phyloP scores from a whole-genome alignment of 2,113 vertebrate genomes.

The Planiliza haematocheilus region DNA sequence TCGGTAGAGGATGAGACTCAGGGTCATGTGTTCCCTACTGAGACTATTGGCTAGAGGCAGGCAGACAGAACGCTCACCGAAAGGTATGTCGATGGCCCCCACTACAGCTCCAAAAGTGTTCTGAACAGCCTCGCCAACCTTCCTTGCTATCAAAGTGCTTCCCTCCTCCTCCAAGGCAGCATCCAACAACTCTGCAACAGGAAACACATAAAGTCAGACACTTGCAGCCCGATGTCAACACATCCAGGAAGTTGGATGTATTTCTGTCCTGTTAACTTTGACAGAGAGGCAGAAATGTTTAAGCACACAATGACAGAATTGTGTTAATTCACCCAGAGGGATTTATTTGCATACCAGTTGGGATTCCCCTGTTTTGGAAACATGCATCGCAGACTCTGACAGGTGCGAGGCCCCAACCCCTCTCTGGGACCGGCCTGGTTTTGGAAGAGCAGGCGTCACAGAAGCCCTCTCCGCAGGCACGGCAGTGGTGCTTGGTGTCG shows the following conservation, averaged over 20 bases:
- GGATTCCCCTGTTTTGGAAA: conserved; percentile 88
- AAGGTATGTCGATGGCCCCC: conserved; percentile 97
- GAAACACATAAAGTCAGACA: conserved; percentile 6
- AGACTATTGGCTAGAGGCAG: neutral
- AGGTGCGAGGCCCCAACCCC: conserved; percentile 94
- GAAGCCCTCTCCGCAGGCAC: conserved; percentile 97
- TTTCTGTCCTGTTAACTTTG: no score
- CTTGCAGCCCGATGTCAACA: no score
- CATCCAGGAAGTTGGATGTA: no score
- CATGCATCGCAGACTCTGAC: conserved; percentile 96
- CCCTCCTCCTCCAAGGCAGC: conserved; percentile 90
- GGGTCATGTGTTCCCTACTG: no score
- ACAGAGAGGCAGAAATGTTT: no score
- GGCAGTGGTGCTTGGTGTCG: conserved; percentile 97
- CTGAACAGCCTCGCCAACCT: conserved; percentile 97
- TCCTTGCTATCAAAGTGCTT: conserved; percentile 93
- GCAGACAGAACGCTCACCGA: conserved; percentile 83
- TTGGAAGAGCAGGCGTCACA: conserved; percentile 95
- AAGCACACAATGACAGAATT: neutral
- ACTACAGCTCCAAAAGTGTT: conserved; percentile 96
- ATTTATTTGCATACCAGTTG: conserved; percentile 83
- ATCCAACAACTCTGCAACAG: conserved; percentile 87
- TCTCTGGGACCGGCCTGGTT: conserved; percentile 92
- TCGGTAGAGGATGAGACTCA: no score
- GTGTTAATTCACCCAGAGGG: neutral